Percentiles rank a stretch among this genome's conserved stretches.
phyloP scores from a whole-genome alignment of 1,140 invertebrate species.

The Scaptomyza montana region DNA sequence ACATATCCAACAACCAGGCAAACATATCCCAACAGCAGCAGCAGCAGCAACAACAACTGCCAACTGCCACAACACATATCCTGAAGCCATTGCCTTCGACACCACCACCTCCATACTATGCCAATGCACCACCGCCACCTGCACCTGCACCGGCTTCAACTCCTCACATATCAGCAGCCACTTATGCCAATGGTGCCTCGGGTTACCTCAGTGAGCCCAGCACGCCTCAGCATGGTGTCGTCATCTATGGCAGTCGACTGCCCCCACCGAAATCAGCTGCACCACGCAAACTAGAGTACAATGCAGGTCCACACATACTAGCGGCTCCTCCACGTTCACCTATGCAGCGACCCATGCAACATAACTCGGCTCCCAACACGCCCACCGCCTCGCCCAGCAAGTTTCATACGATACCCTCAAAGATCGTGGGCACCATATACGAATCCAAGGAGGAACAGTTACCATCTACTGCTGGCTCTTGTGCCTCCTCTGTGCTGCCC shows the following conservation, averaged over 20 bases:
- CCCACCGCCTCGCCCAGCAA: slow-evolving; percentile 85
- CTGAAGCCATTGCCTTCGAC: slow-evolving; percentile 59
- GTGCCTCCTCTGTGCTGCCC: slow-evolving; percentile 87
- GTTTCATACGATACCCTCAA: slow-evolving; percentile 81
- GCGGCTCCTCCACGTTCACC: slow-evolving; percentile 84
- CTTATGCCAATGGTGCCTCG: slow-evolving; percentile 6
- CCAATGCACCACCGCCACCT: slow-evolving; percentile 54
- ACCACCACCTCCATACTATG: slow-evolving; percentile 62
- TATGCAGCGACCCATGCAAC: slow-evolving; percentile 71
- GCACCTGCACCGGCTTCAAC: slow-evolving; percentile 4
- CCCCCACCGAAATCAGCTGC: slow-evolving; percentile 60
- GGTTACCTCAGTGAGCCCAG: slow-evolving; percentile 70
- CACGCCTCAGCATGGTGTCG: slow-evolving; percentile 57
- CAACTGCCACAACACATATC: slow-evolving; percentile 69
- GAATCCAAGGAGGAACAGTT: slow-evolving; percentile 89
- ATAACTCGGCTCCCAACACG: slow-evolving; percentile 84
- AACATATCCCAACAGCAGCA: slow-evolving; percentile 74
- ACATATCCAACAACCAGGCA: slow-evolving; percentile 74
- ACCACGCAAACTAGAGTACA: slow-evolving; percentile 74
- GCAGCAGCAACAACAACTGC: slow-evolving; percentile 19
- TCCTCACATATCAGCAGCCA: slow-evolving; percentile 55
- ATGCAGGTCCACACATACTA: slow-evolving; percentile 69
- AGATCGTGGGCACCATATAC: slow-evolving; percentile 77
- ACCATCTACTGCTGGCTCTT: background rate
- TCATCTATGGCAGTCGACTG: slow-evolving; percentile 62